These are phyloP conservation scores for Danio albolineatus DNA, from an alignment of 2,797 vertebrate genomes.

Conservation along the genomic window DNA sequence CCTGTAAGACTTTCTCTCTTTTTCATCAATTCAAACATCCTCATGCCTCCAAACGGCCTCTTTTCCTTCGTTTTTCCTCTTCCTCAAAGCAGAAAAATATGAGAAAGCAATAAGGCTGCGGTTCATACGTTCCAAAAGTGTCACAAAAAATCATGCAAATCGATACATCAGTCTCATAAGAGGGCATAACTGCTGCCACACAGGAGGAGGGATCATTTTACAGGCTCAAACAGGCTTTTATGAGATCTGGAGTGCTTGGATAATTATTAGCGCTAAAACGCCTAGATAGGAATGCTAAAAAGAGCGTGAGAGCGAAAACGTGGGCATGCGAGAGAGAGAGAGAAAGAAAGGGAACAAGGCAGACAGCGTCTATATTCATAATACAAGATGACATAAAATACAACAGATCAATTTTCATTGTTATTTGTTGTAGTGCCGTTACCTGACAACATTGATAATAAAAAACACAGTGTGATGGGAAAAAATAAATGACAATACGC, in stretches of 20 bases:
- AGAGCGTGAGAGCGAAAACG: slow-evolving; percentile 48
- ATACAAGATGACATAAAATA: slow-evolving; percentile 27
- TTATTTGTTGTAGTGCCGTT: background rate
- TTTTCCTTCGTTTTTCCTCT: background rate
- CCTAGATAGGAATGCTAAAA: slow-evolving; percentile 60
- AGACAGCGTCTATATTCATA: slow-evolving; percentile 32
- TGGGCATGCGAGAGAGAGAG: slow-evolving; percentile 21
- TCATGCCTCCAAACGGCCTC: slow-evolving; percentile 10
- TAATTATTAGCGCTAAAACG: slow-evolving; percentile 58
- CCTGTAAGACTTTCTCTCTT: background rate
- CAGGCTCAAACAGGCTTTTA: slow-evolving; percentile 57
- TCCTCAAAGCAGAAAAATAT: slow-evolving; percentile 17
- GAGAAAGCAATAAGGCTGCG: slow-evolving; percentile 32
- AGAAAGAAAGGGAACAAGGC: slow-evolving; percentile 8
- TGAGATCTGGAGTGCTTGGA: slow-evolving; percentile 53
- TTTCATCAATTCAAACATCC: background rate
- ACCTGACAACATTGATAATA: slow-evolving; percentile 8
- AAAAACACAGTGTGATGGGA: background rate
- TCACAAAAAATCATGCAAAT: slow-evolving; percentile 20
- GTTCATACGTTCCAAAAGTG: slow-evolving; percentile 24
- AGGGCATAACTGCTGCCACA: slow-evolving; percentile 30
- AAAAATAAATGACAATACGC: background rate
- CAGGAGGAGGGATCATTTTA: slow-evolving; percentile 59
- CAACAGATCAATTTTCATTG: slow-evolving; percentile 26
- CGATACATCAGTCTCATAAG: slow-evolving; percentile 34